Conservation (phyloP, 2,888 invertebrate genomes). For the Eudemis profundana region DNA sequence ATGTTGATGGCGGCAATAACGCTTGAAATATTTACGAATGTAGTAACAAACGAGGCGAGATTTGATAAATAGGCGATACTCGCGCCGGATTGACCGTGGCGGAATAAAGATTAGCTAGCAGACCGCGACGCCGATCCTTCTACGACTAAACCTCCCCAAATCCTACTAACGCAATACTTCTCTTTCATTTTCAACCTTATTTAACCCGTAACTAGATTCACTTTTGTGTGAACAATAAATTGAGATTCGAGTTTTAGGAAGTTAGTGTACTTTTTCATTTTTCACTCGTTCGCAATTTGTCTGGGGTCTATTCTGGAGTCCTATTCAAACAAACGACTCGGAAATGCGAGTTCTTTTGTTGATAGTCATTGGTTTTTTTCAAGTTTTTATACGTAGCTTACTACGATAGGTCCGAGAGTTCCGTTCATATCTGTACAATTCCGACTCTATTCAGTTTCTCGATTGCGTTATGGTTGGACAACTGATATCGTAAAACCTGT, state of each 20-base stretch:
- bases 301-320: conserved; percentile 40
- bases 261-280: conserved; percentile 30
- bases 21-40: conserved; percentile 84
- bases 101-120: conserved; percentile 69
- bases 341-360: conserved; percentile 45
- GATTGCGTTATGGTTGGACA: too few relatives aligned
- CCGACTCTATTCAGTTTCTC: not conserved
- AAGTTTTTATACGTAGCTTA: not conserved
- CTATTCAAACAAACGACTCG: conserved; percentile 46
- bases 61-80: conserved; percentile 77
- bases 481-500: too few relatives aligned
- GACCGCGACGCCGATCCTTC: conserved; percentile 47
- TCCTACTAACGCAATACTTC: not conserved
- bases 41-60: conserved; percentile 78
- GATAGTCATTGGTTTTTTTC: conserved; percentile 28
- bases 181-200: not conserved
- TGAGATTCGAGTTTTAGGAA: conserved; percentile 18
- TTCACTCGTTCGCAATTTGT: conserved; percentile 52
- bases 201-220: not conserved
- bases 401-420: not conserved
- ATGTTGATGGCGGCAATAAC: conserved; percentile 84
- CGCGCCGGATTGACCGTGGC: conserved; percentile 76
- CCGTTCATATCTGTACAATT: conserved; percentile 8
- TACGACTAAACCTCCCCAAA: conserved; percentile 9
- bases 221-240: conserved; percentile 35